Percentiles rank a stretch among this genome's conserved stretches.
phyloP scores from a whole-genome alignment of 2,888 invertebrate genomes.

The Trachelus iudaicus region DNA sequence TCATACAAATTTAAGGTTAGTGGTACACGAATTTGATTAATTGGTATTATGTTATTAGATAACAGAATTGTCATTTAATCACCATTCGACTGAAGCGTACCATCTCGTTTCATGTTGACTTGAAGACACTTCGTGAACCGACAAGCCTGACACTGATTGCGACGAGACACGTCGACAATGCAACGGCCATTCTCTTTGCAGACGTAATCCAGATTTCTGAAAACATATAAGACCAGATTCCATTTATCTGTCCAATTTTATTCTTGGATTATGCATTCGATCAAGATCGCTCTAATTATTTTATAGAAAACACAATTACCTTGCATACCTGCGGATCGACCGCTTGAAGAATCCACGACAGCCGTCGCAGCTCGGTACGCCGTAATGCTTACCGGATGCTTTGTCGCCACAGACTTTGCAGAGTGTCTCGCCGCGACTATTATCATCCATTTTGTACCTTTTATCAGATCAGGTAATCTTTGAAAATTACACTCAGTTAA shows the following conservation, averaged over 20 bases:
- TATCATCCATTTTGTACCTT: constrained; percentile 59
- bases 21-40: not conserved
- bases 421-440: constrained; percentile 67
- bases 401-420: constrained; percentile 92
- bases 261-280: not conserved
- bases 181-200: constrained; percentile 92
- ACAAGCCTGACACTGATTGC: constrained; percentile 96
- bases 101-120: constrained; percentile 94
- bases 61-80: constrained; percentile 4
- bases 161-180: constrained; percentile 88
- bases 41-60: not conserved
- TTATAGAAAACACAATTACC: constrained; percentile 67
- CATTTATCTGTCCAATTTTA: not conserved
- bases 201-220: constrained; percentile 87
- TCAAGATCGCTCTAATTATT: not conserved
- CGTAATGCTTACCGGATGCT: constrained; percentile 89
- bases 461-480: not conserved
- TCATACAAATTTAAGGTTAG: not conserved
- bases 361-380: constrained; percentile 88
- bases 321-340: constrained; percentile 77
- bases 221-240: constrained; percentile 26
- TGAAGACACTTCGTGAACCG: constrained; percentile 90
- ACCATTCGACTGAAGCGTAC: constrained; percentile 68
- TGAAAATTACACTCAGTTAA: not conserved
- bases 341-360: constrained; percentile 96